Evolutionary conservation across 2,888 invertebrate species (phyloP).

Genomic region (Leptopilina syphax): DNA sequence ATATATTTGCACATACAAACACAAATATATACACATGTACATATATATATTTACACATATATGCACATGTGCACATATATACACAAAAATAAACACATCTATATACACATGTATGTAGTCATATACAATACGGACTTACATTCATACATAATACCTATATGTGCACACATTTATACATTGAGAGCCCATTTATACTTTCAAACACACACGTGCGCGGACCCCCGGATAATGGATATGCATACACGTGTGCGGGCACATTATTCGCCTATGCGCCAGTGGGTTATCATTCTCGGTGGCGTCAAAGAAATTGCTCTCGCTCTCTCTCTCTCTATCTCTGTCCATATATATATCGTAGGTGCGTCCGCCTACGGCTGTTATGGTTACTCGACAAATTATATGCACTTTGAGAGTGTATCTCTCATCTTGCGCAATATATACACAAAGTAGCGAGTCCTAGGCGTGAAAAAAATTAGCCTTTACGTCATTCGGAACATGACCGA

Average conservation of each 20-base stretch:
- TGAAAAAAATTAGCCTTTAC: not conserved
- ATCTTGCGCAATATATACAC: slow-evolving; percentile 24
- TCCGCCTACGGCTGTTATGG: slow-evolving; percentile 39
- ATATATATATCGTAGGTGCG: slow-evolving; percentile 28
- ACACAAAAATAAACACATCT: too few species aligned
- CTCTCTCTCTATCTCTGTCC: too few species aligned
- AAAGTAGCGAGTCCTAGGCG: not conserved
- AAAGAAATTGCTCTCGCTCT: slow-evolving; percentile 23
- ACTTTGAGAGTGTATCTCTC: slow-evolving; percentile 20
- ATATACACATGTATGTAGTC: too few species aligned
- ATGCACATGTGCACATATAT: too few species aligned
- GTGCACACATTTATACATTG: not conserved
- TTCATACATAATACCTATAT: too few species aligned
- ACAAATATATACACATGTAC: not conserved
- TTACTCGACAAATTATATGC: slow-evolving; percentile 38
- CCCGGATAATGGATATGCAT: slow-evolving; percentile 33
- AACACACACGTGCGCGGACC: not conserved
- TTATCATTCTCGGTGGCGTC: slow-evolving; percentile 41
- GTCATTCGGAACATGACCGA: not conserved
- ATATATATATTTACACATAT: not conserved
- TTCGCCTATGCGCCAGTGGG: slow-evolving; percentile 28
- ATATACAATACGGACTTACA: too few species aligned
- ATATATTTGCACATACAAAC: too few species aligned
- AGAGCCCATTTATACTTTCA: slow-evolving; percentile 13
- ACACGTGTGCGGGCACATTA: slow-evolving; percentile 23